Percentiles rank a stretch among this genome's conserved stretches.
Evolutionary conservation across 2,113 vertebrate species (phyloP).

Genomic region (Phalacrocorax brasilianus): DNA sequence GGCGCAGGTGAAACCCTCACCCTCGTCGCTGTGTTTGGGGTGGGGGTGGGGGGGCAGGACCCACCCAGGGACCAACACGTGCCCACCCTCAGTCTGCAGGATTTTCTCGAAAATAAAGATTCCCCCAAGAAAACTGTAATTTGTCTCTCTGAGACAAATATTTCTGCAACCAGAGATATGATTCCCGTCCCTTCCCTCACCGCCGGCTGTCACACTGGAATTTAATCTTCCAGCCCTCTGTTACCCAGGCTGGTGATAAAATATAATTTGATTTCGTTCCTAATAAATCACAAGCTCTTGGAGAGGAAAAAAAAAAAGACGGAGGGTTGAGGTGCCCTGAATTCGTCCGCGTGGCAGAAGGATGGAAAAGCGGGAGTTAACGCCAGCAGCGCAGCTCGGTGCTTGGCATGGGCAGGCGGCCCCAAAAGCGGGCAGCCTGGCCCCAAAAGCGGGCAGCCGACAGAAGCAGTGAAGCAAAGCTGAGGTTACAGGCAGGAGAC

Average conservation of each 20-base stretch:
- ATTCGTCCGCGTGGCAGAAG: neutral
- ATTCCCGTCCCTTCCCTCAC: neutral
- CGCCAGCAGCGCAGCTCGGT: neutral
- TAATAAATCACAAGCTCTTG: neutral
- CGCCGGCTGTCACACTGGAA: neutral
- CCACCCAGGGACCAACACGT: too few relatives aligned
- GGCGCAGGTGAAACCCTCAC: neutral
- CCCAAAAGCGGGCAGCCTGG: too few relatives aligned
- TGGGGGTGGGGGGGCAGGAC: too few relatives aligned
- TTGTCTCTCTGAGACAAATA: neutral
- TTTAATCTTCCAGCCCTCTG: neutral
- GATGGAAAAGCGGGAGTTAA: neutral
- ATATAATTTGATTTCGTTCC: neutral
- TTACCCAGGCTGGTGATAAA: neutral
- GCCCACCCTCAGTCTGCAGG: too few relatives aligned
- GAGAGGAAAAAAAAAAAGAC: neutral
- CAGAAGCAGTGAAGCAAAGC: neutral
- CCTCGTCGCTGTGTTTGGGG: fast-evolving
- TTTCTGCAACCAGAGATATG: neutral
- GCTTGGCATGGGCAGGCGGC: neutral
- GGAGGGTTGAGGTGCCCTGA: neutral
- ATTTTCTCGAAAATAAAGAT: neutral
- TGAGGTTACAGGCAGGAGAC: too few relatives aligned
- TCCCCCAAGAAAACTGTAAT: neutral
- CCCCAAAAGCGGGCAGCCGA: fast-evolving